A percentile compares a stretch with the other conserved stretches of the same genome.
Evolutionary conservation across 2,797 vertebrate genomes (phyloP).

Genomic region (Enteromius thamalakanensis): DNA sequence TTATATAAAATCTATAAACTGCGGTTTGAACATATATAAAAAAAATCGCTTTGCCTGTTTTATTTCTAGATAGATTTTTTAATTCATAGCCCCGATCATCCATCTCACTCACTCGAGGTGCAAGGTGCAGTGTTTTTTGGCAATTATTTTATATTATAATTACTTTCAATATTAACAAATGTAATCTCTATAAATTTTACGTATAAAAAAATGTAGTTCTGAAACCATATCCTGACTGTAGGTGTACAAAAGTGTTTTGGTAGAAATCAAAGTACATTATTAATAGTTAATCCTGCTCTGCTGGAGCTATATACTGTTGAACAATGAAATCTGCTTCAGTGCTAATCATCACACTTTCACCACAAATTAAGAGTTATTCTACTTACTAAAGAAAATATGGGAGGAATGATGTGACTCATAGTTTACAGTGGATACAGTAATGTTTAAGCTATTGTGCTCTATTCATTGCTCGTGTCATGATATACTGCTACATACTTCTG

Average conservation of each 20-base stretch:
- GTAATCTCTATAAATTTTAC: background rate
- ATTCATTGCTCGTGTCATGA: slow-evolving; percentile 5
- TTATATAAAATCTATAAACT: background rate
- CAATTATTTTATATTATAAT: background rate
- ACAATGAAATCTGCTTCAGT: background rate
- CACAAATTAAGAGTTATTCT: background rate
- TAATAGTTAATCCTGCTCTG: background rate
- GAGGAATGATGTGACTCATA: background rate
- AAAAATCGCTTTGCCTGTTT: background rate
- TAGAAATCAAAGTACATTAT: slow-evolving; percentile 13
- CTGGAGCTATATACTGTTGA: background rate
- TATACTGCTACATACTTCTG: background rate
- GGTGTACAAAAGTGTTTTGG: background rate
- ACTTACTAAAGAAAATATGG: background rate
- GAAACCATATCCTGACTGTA: background rate
- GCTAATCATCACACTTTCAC: background rate
- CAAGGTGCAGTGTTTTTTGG: background rate
- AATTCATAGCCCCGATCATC: background rate
- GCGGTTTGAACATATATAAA: background rate
- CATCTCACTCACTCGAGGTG: background rate
- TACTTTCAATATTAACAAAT: background rate
- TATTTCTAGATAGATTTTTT: background rate
- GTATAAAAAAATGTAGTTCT: background rate
- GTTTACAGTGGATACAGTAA: background rate
- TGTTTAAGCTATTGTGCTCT: background rate